Evolutionary conservation across 2,113 vertebrate genomes (phyloP).

Genomic region (Xenopus borealis): DNA sequence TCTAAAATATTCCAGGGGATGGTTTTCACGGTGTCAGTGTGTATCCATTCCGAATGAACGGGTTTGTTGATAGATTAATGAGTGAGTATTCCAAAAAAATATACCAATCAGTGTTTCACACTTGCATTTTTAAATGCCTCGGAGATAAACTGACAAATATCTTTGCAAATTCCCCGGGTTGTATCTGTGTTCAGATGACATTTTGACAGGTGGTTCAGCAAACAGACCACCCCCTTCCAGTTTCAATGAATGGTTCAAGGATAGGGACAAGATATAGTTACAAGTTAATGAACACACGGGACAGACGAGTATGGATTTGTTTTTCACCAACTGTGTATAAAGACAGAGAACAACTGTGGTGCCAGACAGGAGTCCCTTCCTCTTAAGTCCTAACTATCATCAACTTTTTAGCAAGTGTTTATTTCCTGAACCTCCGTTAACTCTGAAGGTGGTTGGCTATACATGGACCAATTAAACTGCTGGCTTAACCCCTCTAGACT

Average conservation of each 20-base stretch:
- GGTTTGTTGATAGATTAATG: slow-evolving; percentile 34
- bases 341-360: slow-evolving; percentile 32
- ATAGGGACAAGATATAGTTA: slow-evolving; percentile 37
- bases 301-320: slow-evolving; percentile 22
- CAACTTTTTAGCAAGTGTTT: neutral
- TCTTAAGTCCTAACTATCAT: neutral
- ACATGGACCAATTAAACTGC: too few relatives aligned
- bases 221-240: slow-evolving; percentile 6
- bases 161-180: slow-evolving; percentile 32
- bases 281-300: slow-evolving; percentile 44
- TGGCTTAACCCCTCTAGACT: too few relatives aligned
- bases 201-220: slow-evolving; percentile 42
- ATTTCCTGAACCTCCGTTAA: neutral
- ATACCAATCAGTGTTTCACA: slow-evolving; percentile 41
- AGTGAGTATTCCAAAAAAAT: slow-evolving; percentile 34
- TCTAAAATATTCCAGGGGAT: neutral
- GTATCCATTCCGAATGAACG: slow-evolving; percentile 17
- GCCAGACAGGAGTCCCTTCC: neutral
- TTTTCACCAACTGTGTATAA: slow-evolving; percentile 35
- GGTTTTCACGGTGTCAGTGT: neutral
- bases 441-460: too few relatives aligned
- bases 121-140: slow-evolving; percentile 41
- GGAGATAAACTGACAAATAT: slow-evolving; percentile 44
- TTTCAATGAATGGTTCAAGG: slow-evolving; percentile 15
- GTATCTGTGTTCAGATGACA: slow-evolving; percentile 23